Base-by-base conservation (phyloP, 2,797 vertebrate species). In the Rhodeus uyekii region DNA sequence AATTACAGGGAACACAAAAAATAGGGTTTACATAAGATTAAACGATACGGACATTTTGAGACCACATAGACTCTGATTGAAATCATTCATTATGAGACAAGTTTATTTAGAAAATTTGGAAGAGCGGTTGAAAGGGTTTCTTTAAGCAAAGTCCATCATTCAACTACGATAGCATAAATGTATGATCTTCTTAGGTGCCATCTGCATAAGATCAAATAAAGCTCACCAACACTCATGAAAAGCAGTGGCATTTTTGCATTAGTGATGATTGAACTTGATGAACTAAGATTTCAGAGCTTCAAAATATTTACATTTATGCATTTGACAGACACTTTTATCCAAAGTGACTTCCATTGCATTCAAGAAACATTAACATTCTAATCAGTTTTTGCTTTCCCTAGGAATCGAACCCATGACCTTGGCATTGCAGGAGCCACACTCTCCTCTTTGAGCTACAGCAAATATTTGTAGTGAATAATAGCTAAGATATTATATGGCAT, bases 11-110 rank as follows among this genome's bases (percentile, higher is more conserved):
- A 75, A 64, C 19, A 63, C 29, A 60, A 61, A 63, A 27, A 48
- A 38, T 3, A 0, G 16, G 38, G 19, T 53, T 24, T 53, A 38
- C 12, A 74, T 10, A 36, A 77, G 86, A 90, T 87, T 88, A 78
- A 65, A 44, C 85, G 76, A 61, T 36, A 27, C 16, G 22, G 53
- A 18, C 73, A 14, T 78, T 67, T 53, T 50, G 9, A 39, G n/a
- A 42, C 14, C 61, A 78, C 12, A 34, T 27, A 32, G 34, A 34
- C 27, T 27, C 29, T 34, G 14, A 24, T 27, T 65, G 7, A 48
- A n/a, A 50, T 64, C 24, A 78, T 38, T 48, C 5, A 19, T 50
- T 48, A 38, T 50, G 44, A 65, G 29, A 63, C 22, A 3, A n/a
- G n/a, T n/a, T n/a, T n/a, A n/a, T n/a, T n/a, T n/a, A n/a, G n/a